Evolutionary conservation across 2,113 vertebrate genomes (phyloP).

Genomic region (Tragelaphus scriptus): DNA sequence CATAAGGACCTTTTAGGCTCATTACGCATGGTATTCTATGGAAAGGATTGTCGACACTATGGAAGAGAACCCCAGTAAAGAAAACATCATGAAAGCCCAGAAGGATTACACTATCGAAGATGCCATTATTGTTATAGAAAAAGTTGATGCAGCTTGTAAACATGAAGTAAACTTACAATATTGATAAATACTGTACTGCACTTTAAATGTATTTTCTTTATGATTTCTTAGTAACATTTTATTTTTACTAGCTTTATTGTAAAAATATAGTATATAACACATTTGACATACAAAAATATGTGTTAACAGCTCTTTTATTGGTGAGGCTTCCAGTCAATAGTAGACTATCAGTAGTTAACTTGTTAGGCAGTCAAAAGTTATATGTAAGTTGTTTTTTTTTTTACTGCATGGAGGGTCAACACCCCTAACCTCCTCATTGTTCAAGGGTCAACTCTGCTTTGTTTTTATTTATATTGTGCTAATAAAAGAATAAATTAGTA

Average conservation of each 20-base stretch:
- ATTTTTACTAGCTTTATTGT: background rate
- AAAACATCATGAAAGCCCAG: background rate
- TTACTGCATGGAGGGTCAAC: background rate
- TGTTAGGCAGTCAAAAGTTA: background rate
- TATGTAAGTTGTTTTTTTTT: background rate
- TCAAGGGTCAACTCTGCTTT: background rate
- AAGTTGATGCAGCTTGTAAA: background rate
- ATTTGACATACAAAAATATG: background rate
- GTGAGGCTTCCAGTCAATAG: background rate
- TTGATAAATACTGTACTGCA: background rate
- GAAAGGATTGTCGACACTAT: background rate
- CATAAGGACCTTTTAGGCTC: background rate
- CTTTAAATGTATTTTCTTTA: background rate
- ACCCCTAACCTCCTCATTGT: background rate
- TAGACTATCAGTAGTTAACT: background rate
- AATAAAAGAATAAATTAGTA: background rate
- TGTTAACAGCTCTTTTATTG: background rate
- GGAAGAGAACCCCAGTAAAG: background rate
- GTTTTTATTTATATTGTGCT: background rate
- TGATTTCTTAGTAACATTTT: background rate
- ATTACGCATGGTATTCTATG: background rate
- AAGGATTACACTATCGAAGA: background rate
- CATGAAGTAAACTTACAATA: background rate
- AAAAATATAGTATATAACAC: background rate
- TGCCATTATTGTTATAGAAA: background rate